These are phyloP conservation scores for Gobius niger DNA, from an alignment of 2,113 vertebrate genomes.

Conservation along the genomic window DNA sequence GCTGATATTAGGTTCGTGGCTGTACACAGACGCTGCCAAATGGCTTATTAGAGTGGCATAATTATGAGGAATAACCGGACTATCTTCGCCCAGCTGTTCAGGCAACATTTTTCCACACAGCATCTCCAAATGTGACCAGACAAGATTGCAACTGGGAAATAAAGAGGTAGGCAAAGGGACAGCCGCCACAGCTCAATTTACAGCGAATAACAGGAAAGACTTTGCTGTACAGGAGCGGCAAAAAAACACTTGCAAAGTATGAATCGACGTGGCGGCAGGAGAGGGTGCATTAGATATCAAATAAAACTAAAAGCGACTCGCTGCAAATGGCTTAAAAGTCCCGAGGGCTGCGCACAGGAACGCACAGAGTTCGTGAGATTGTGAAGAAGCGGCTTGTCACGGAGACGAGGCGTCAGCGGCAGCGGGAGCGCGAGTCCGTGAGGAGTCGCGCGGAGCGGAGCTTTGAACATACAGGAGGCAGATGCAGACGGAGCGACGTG, in stretches of 20 bases:
- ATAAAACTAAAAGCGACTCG: constrained; percentile 45
- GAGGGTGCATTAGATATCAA: constrained; percentile 32
- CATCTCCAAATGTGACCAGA: constrained; percentile 35
- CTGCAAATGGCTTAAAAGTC: constrained; percentile 62
- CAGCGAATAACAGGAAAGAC: not conserved
- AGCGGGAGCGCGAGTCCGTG: constrained; percentile 49
- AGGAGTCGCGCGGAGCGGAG: constrained; percentile 43
- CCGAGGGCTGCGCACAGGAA: constrained; percentile 26
- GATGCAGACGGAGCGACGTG: constrained; percentile 65
- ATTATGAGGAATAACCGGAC: constrained; percentile 57
- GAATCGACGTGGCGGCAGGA: constrained; percentile 14
- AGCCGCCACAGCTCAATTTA: constrained; percentile 29
- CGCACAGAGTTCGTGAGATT: constrained; percentile 34
- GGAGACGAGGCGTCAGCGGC: constrained; percentile 19
- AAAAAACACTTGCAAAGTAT: constrained; percentile 15
- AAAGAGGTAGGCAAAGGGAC: constrained; percentile 35
- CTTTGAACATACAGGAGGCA: constrained; percentile 68
- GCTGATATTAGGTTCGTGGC: constrained; percentile 7
- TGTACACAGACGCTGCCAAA: constrained; percentile 23
- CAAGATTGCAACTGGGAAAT: constrained; percentile 29
- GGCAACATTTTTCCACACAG: constrained; percentile 33
- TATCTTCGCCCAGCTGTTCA: constrained; percentile 52
- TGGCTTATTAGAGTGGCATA: constrained; percentile 44
- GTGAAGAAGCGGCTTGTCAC: constrained; percentile 43
- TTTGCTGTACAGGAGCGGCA: not conserved